Evolutionary conservation across 2,888 invertebrate genomes (phyloP).

Genomic region (Eledona agricola): DNA sequence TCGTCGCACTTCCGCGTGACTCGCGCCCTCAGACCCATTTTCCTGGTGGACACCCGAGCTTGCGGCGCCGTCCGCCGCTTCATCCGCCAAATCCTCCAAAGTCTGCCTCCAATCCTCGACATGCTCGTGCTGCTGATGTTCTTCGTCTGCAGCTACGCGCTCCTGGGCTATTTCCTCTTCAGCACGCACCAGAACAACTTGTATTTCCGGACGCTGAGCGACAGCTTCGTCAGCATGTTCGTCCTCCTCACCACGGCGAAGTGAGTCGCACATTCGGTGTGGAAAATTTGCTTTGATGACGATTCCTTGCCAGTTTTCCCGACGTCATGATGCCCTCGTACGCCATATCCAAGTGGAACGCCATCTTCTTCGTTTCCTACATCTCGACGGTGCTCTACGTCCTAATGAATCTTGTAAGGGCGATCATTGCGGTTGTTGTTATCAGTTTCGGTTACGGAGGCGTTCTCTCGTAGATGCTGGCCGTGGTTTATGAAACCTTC

Average conservation of each 20-base stretch:
- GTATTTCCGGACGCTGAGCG: slow-evolving; percentile 80
- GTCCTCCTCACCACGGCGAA: slow-evolving; percentile 91
- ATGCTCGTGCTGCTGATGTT: slow-evolving; percentile 86
- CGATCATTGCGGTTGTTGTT: not conserved
- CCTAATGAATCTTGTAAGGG: slow-evolving; percentile 86
- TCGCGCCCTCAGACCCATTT: slow-evolving; percentile 87
- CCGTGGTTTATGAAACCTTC: slow-evolving; percentile 90
- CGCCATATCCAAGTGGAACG: slow-evolving; percentile 80
- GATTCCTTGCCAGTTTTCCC: slow-evolving; percentile 74
- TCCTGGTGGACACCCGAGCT: slow-evolving; percentile 85
- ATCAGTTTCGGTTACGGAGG: slow-evolving; percentile 1
- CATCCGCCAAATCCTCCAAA: slow-evolving; percentile 83
- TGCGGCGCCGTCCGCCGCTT: slow-evolving; percentile 81
- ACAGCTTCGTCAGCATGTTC: slow-evolving; percentile 88
- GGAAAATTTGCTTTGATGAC: slow-evolving; percentile 2
- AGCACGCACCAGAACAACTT: slow-evolving; percentile 76
- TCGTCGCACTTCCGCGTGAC: slow-evolving; percentile 87
- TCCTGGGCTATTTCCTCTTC: slow-evolving; percentile 85
- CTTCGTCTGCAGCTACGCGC: slow-evolving; percentile 83
- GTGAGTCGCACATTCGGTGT: slow-evolving; percentile 66
- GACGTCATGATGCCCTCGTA: slow-evolving; percentile 95
- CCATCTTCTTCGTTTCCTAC: slow-evolving; percentile 87
- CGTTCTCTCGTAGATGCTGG: slow-evolving; percentile 73
- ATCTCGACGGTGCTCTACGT: slow-evolving; percentile 86
- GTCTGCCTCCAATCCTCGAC: slow-evolving; percentile 86